Evolutionary conservation across 2,888 invertebrate genomes (phyloP).

Genomic region (Lasioglossum figueresi): DNA sequence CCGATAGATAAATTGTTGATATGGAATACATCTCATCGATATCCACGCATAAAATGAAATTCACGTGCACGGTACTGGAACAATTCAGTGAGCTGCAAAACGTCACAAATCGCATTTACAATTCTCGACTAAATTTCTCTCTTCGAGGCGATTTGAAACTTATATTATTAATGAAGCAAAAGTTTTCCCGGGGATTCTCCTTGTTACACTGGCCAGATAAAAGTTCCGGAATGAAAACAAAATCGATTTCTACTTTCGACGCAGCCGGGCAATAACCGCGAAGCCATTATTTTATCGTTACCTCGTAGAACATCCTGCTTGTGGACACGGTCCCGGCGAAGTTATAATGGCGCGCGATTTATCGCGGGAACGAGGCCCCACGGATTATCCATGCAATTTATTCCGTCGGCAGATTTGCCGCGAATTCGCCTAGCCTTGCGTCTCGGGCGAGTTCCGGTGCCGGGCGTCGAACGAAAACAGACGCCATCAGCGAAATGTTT

Average conservation of each 20-base stretch:
- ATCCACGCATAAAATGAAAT: neutral
- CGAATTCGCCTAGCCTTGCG: constrained; percentile 41
- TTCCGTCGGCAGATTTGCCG: constrained; percentile 48
- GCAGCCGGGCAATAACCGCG: neutral
- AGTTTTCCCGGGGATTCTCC: neutral
- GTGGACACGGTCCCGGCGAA: constrained; percentile 17
- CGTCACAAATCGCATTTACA: neutral
- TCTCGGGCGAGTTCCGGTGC: constrained; percentile 43
- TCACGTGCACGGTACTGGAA: neutral
- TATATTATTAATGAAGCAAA: constrained; percentile 1
- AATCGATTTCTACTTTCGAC: constrained; percentile 6
- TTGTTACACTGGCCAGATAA: neutral
- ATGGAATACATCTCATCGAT: neutral
- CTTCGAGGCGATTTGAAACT: neutral
- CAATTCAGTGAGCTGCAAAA: neutral
- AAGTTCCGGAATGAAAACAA: neutral
- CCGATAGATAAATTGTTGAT: too few relatives aligned
- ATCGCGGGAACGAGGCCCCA: constrained; percentile 22
- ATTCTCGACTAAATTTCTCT: neutral
- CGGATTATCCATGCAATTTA: constrained; percentile 54
- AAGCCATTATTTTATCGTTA: constrained; percentile 11
- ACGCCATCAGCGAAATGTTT: constrained; percentile 64
- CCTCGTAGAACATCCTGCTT: neutral
- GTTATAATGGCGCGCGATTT: constrained; percentile 39
- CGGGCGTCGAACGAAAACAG: constrained; percentile 24